Conservation (phyloP, 2,888 invertebrate genomes). For the Eurois occulta region DNA sequence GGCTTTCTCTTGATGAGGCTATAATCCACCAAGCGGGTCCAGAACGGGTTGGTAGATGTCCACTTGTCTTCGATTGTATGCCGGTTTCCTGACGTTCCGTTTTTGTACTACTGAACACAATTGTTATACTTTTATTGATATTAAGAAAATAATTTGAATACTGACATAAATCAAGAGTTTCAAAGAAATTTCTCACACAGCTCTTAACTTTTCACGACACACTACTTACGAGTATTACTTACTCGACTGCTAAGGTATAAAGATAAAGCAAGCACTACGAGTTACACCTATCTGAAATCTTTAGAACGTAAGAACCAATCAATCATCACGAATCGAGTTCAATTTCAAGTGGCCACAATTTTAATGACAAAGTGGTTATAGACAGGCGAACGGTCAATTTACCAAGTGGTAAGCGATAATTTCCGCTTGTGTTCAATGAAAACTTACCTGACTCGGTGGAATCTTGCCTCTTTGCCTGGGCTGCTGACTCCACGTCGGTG, state of each 20-base stretch:
- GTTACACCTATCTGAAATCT: slow-evolving; percentile 25
- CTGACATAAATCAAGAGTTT: neutral
- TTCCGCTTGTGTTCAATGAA: slow-evolving; percentile 33
- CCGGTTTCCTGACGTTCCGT: too few species aligned
- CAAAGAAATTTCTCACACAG: neutral
- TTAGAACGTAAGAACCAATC: slow-evolving; percentile 26
- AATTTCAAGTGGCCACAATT: slow-evolving; percentile 45
- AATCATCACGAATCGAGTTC: slow-evolving; percentile 57
- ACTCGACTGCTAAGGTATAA: neutral
- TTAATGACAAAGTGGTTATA: slow-evolving; percentile 46
- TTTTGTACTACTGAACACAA: neutral
- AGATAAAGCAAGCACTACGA: neutral
- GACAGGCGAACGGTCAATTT: slow-evolving; percentile 50
- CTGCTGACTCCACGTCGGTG: slow-evolving; percentile 77
- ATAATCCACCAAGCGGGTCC: neutral
- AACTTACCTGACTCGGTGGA: slow-evolving; percentile 80
- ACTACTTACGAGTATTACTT: neutral
- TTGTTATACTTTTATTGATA: neutral
- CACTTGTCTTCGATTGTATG: neutral
- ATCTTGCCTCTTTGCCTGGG: slow-evolving; percentile 74
- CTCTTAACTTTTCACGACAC: neutral
- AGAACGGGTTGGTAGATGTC: neutral
- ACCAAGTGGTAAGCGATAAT: slow-evolving; percentile 39
- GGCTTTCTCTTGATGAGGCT: neutral
- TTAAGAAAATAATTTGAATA: neutral